Conservation (phyloP, 2,888 invertebrate species). For the Drosophila affinis region DNA sequence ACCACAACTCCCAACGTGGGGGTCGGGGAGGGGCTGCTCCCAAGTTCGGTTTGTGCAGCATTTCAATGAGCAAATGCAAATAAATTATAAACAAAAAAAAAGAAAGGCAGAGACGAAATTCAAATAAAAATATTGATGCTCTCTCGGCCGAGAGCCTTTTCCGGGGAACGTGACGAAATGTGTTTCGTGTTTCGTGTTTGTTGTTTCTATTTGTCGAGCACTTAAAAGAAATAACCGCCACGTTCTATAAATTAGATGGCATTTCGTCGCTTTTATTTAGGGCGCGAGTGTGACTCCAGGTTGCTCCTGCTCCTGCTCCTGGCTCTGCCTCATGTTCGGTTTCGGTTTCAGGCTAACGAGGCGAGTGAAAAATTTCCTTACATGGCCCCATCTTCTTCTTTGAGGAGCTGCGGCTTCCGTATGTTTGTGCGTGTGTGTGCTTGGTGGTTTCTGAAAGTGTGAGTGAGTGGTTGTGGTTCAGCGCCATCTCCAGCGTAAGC, state of each 20-base stretch:
- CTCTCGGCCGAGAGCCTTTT: slow-evolving; percentile 34
- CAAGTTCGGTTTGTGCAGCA: slow-evolving; percentile 67
- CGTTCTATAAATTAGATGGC: slow-evolving; percentile 72
- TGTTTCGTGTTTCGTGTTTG: slow-evolving; percentile 33
- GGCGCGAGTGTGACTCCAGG: background rate
- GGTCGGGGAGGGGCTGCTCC: background rate
- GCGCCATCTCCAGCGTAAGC: slow-evolving; percentile 24
- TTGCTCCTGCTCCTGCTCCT: background rate
- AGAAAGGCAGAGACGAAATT: slow-evolving; percentile 58
- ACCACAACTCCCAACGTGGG: no score
- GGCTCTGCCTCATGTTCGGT: background rate
- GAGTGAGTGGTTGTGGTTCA: slow-evolving; percentile 32
- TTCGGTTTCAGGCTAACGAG: slow-evolving; percentile 57
- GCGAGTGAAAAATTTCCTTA: slow-evolving; percentile 49
- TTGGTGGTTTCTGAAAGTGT: background rate
- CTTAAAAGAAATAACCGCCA: slow-evolving; percentile 61
- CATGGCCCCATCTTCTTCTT: slow-evolving; percentile 33
- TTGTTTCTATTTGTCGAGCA: slow-evolving; percentile 50
- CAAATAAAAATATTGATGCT: slow-evolving; percentile 71
- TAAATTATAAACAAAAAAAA: slow-evolving; percentile 69
- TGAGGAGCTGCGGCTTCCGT: slow-evolving; percentile 60
- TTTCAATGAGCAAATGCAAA: slow-evolving; percentile 77
- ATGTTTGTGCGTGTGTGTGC: slow-evolving; percentile 4
- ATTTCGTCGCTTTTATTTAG: slow-evolving; percentile 35
- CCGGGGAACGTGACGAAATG: slow-evolving; percentile 69